Conservation (phyloP, 2,888 invertebrate species). For the Digitonthophagus gazella region DNA sequence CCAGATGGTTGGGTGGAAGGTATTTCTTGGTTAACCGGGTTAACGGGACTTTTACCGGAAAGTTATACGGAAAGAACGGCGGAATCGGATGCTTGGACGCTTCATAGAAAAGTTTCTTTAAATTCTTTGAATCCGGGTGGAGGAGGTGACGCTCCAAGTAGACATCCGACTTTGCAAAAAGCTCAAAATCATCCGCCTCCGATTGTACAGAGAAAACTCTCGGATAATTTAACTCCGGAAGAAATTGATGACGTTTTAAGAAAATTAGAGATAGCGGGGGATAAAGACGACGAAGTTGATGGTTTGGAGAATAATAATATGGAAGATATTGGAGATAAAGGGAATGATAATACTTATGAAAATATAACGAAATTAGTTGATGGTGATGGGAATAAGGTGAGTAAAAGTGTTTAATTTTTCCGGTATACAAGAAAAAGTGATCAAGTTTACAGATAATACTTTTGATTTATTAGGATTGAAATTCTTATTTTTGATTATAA, state of each 20-base stretch:
- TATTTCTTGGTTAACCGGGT: conserved; percentile 78
- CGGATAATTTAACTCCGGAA: conserved; percentile 20
- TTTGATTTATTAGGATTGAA: too few relatives aligned
- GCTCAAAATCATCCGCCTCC: conserved; percentile 13
- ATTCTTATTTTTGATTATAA: too few relatives aligned
- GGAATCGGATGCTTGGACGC: conserved; percentile 89
- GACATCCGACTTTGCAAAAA: conserved; percentile 14
- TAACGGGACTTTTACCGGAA: conserved; percentile 75
- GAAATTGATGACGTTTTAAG: conserved; percentile 23
- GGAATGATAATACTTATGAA: conserved; percentile 22
- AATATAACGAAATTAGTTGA: conserved; percentile 21
- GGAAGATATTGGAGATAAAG: conserved; percentile 19
- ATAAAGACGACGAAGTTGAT: conserved; percentile 14
- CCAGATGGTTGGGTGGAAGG: conserved; percentile 89
- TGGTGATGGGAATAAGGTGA: not conserved
- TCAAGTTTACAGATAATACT: too few relatives aligned
- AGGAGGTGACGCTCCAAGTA: conserved; percentile 20
- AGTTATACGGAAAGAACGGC: conserved; percentile 81
- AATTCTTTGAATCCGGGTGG: conserved; percentile 34
- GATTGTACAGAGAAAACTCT: conserved; percentile 15
- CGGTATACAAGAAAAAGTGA: too few relatives aligned
- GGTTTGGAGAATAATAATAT: not conserved
- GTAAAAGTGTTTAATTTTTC: not conserved
- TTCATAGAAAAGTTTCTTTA: conserved; percentile 70
- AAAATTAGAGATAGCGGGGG: conserved; percentile 21